A percentile compares a stretch with the other conserved stretches of the same genome.
These are phyloP conservation scores for Australoheros scitulus DNA, from an alignment of 2,113 vertebrate species.

Conservation along the genomic window DNA sequence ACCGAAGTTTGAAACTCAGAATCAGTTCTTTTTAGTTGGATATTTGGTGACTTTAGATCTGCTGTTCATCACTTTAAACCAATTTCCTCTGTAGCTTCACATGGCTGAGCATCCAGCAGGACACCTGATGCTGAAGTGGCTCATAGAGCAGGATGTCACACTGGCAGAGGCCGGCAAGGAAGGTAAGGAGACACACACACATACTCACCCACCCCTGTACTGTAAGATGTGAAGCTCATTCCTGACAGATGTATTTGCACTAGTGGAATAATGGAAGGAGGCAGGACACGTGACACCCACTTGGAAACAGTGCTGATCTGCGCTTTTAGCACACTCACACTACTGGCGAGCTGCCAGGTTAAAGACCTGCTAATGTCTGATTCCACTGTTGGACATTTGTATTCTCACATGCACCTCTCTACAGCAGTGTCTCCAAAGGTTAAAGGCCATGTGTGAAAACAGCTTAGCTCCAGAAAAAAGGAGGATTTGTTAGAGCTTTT, in stretches of 20 bases:
- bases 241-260: neutral
- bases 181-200: constrained; percentile 74
- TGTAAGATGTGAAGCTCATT: neutral
- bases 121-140: constrained; percentile 95
- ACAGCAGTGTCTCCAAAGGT: neutral
- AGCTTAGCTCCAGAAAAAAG: neutral
- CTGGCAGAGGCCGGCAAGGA: constrained; percentile 82
- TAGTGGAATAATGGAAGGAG: neutral
- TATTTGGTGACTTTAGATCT: neutral
- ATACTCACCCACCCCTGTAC: neutral
- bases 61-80: neutral
- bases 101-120: constrained; percentile 94
- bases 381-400: neutral
- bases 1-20: neutral
- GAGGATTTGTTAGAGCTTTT: neutral
- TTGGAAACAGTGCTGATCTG: neutral
- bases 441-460: neutral
- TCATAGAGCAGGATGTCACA: constrained; percentile 90
- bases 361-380: neutral
- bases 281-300: too few species aligned
- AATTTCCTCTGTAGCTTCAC: constrained; percentile 84
- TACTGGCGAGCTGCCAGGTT: neutral
- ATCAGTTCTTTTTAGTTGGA: neutral
- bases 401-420: neutral
- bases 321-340: too few species aligned